phyloP scores from a whole-genome alignment of 1,140 invertebrate genomes.

The Euwallacea fornicatus region DNA sequence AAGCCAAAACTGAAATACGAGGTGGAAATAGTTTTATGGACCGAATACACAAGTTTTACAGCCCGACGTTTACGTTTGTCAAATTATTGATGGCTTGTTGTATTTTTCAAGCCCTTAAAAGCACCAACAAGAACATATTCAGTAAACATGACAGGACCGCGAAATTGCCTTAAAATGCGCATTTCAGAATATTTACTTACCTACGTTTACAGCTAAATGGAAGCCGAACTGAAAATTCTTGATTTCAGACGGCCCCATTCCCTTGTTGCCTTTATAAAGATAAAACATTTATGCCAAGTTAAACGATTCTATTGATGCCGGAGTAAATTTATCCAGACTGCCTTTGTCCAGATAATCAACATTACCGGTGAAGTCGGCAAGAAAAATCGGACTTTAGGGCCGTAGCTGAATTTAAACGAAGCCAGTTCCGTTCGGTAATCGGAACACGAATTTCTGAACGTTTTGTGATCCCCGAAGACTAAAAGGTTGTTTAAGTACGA shows the following conservation, averaged over 20 bases:
- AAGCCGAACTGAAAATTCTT: too few species aligned
- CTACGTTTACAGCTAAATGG: too few species aligned
- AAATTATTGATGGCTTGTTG: constrained; percentile 14
- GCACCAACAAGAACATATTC: too few species aligned
- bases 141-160: too few species aligned
- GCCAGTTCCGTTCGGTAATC: constrained; percentile 18
- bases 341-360: constrained; percentile 42
- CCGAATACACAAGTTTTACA: constrained; percentile 10
- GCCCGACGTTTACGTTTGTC: constrained; percentile 16
- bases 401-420: constrained; percentile 29
- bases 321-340: constrained; percentile 27
- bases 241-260: neutral
- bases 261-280: constrained; percentile 7
- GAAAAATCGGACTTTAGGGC: constrained; percentile 21
- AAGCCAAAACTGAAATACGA: constrained; percentile 23
- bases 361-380: constrained; percentile 38
- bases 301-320: constrained; percentile 35
- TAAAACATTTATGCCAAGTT: constrained; percentile 33
- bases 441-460: constrained; percentile 16
- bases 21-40: constrained; percentile 23
- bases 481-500: constrained; percentile 23
- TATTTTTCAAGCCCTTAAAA: constrained; percentile 2
- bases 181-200: too few species aligned
- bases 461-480: constrained; percentile 17
- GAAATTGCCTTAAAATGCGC: too few species aligned